phyloP scores from a whole-genome alignment of 2,888 invertebrate genomes.

The Hoplodrina ambigua region DNA sequence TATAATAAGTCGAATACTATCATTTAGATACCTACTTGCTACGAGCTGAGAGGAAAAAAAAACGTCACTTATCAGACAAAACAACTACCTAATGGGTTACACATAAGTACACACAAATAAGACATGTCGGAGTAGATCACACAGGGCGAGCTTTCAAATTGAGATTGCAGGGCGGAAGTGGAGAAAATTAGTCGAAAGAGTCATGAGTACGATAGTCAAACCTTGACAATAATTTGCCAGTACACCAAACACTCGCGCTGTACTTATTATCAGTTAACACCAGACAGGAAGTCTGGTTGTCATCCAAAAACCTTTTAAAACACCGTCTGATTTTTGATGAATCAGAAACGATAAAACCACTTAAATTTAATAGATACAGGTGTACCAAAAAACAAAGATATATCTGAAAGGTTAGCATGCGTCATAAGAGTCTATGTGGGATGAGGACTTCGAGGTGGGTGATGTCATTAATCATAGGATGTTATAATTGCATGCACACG shows the following conservation, averaged over 20 bases:
- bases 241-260: background rate
- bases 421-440: constrained; percentile 39
- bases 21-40: too few species aligned
- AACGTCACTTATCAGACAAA: background rate
- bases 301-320: background rate
- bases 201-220: background rate
- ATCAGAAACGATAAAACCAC: constrained; percentile 17
- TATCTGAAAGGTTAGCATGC: constrained; percentile 18
- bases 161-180: background rate
- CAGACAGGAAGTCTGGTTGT: background rate
- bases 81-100: background rate
- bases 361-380: constrained; percentile 13
- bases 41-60: background rate
- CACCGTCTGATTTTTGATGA: constrained; percentile 9
- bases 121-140: background rate
- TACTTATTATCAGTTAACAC: background rate
- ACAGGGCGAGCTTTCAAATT: background rate
- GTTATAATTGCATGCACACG: constrained; percentile 44
- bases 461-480: constrained; percentile 44
- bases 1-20: background rate
- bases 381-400: constrained; percentile 29
- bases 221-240: background rate
- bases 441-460: constrained; percentile 23
- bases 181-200: background rate
- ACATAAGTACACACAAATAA: background rate